A percentile compares a stretch with the other conserved stretches of the same genome.
Conservation (phyloP, 2,888 invertebrate genomes). For the Idaea straminata region DNA sequence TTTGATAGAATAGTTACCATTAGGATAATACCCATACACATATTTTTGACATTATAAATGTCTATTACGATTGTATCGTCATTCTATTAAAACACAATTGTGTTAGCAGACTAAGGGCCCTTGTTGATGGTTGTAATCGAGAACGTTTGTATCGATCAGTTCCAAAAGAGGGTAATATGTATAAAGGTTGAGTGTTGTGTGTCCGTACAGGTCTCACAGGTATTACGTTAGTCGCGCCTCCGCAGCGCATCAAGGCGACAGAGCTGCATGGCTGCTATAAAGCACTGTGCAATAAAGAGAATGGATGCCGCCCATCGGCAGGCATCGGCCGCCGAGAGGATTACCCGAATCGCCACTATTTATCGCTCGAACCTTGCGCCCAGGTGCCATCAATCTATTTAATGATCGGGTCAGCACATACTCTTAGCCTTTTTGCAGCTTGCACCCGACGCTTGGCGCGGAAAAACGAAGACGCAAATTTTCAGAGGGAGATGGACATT, state of each 20-base stretch:
- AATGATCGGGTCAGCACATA: slow-evolving; percentile 80
- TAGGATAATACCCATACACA: no score
- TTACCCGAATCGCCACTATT: slow-evolving; percentile 80
- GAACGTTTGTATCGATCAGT: background rate
- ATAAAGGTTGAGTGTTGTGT: background rate
- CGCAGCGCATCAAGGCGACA: slow-evolving; percentile 67
- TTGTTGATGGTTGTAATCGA: background rate
- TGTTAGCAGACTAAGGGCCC: background rate
- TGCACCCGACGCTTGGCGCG: slow-evolving; percentile 47
- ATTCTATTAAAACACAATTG: no score
- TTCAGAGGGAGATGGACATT: slow-evolving; percentile 73
- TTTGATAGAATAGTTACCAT: no score
- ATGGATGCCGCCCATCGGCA: slow-evolving; percentile 78
- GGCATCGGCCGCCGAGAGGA: slow-evolving; percentile 71
- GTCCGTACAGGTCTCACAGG: slow-evolving; percentile 32
- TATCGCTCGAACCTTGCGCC: slow-evolving; percentile 78
- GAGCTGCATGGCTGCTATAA: slow-evolving; percentile 60
- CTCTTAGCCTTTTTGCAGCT: slow-evolving; percentile 72
- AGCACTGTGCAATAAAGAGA: slow-evolving; percentile 80
- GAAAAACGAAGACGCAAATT: slow-evolving; percentile 66
- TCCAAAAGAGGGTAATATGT: background rate
- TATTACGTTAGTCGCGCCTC: slow-evolving; percentile 68
- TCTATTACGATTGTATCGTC: no score
- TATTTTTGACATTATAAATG: no score
- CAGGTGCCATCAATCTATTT: slow-evolving; percentile 81